These are phyloP conservation scores for Madoqua kirkii DNA, from an alignment of 2,113 vertebrate species.

Conservation along the genomic window DNA sequence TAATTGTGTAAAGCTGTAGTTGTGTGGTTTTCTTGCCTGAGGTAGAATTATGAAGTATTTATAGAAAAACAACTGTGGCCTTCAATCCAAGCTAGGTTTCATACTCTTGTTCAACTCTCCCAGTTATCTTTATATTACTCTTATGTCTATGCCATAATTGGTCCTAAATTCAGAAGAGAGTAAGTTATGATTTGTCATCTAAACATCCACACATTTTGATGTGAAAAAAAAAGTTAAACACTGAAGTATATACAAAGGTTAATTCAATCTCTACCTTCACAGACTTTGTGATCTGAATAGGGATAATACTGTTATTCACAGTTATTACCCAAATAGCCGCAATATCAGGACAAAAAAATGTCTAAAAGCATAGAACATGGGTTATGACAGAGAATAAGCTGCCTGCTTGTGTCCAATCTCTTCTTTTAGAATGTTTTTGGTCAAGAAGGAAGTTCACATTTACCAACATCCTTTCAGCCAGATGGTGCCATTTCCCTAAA, in stretches of 20 bases:
- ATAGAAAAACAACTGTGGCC: not conserved
- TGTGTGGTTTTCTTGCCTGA: not conserved
- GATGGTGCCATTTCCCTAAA: not conserved
- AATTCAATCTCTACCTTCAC: not conserved
- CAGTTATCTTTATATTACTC: not conserved
- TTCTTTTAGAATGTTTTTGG: not conserved
- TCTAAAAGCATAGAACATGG: not conserved
- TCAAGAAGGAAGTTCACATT: not conserved
- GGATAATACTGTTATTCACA: not conserved
- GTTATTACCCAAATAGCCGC: not conserved
- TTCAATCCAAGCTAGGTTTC: not conserved
- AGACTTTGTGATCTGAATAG: not conserved
- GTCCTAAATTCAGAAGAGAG: not conserved
- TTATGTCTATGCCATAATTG: not conserved
- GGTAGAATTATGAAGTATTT: not conserved
- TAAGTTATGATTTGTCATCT: not conserved
- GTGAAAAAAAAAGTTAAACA: not conserved
- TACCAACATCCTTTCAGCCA: not conserved
- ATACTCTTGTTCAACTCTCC: not conserved
- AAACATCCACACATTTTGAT: not conserved
- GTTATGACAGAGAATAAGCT: not conserved
- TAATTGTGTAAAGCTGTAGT: not conserved
- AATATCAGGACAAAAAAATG: not conserved
- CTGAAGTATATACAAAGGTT: not conserved
- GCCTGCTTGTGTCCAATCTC: not conserved